Conservation (phyloP, 2,888 invertebrate genomes). For the Digitonthophagus gazella region DNA sequence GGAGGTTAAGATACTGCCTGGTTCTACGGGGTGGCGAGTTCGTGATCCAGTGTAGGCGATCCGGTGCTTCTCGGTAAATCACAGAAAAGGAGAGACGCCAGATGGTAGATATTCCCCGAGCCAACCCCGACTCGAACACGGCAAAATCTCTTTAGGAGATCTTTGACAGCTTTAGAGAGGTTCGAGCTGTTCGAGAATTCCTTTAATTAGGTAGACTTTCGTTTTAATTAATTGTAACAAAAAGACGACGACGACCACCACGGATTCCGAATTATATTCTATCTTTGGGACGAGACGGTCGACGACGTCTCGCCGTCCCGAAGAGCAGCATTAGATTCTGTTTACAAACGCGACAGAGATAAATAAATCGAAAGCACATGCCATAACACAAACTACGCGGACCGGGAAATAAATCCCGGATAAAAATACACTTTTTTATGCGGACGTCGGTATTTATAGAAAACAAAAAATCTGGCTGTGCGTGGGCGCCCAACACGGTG, state of each 20-base stretch:
- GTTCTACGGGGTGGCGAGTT: neutral
- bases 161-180: neutral
- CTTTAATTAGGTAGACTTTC: neutral
- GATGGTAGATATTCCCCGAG: neutral
- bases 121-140: neutral
- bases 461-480: neutral
- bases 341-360: constrained; percentile 19
- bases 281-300: neutral
- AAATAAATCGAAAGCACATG: constrained; percentile 16
- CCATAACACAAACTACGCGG: constrained; percentile 10
- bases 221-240: neutral
- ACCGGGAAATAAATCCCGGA: constrained; percentile 4
- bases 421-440: neutral
- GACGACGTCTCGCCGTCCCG: neutral
- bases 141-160: neutral
- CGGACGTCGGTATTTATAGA: neutral
- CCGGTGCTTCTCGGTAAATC: neutral
- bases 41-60: neutral
- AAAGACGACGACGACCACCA: neutral
- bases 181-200: neutral
- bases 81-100: neutral
- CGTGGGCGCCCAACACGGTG: neutral
- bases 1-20: neutral
- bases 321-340: constrained; percentile 9
- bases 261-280: neutral